Base-by-base conservation (phyloP, 2,888 invertebrate species). In the Drosophila aldrichi region DNA sequence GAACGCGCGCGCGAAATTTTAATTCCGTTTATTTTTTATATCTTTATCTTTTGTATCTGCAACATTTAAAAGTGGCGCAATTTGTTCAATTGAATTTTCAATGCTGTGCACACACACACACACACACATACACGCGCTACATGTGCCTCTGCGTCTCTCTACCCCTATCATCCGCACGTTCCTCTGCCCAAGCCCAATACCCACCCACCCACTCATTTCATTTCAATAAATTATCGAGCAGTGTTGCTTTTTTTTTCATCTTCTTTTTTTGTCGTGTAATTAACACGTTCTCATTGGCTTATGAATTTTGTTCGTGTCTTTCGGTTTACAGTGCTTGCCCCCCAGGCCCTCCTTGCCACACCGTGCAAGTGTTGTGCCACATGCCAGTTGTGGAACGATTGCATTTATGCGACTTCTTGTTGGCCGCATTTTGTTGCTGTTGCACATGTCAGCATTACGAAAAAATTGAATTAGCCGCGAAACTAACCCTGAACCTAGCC, bases 21-120 rank as follows among this genome's bases (percentile, higher is more conserved):
- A 82, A 74, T 81, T 85, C 61, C 54, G 65, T 68, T 83, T 83
- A 51, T 78, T 57, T 43, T 22, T 68, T 49, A 38, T 65, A 57
- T 69, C 54, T 75, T 69, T 83, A 62, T 68, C 54, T 75, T 71
- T 71, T 77, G 49, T 52, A 79, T 63, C 75, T 79, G 79, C 62
- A 78, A 75, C 59, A 70, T 66, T 75, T 62, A 34, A 72, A 66
- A 52, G 48, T 38, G 56, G 32, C 65, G 57, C 79, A 78, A 78
- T 38, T 58, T 52, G 38, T 62, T 57, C 52, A 65, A 60, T 54
- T 70, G 6, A 69, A 81, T 83, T 87, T 68, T 66, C 76, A 83
- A 90, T 90, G 89, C 89, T 83, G 87, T 69, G 73, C 90, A 89
- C 85, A 88, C 69, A 88, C 25, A 25, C 90, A 89, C 90, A 85